These are phyloP conservation scores for Trichomalopsis sarcophagae DNA, from an alignment of 1,140 invertebrate genomes.

Conservation along the genomic window DNA sequence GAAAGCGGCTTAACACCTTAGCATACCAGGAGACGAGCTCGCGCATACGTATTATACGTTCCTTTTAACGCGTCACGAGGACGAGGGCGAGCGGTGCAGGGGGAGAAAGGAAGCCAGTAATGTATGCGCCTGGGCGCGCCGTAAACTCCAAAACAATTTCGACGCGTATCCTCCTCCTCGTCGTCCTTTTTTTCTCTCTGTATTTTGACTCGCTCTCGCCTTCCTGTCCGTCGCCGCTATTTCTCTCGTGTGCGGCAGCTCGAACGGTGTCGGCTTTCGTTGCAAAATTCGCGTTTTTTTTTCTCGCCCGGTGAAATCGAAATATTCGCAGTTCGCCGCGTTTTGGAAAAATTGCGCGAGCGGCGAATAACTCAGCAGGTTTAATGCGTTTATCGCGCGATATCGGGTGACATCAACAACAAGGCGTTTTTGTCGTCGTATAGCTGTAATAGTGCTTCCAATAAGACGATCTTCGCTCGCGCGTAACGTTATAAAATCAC, in stretches of 20 bases:
- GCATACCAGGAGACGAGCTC: conserved; percentile 34
- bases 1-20: conserved; percentile 45
- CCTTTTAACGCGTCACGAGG: conserved; percentile 34
- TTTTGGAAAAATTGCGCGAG: neutral
- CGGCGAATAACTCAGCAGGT: neutral
- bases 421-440: no score
- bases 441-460: no score
- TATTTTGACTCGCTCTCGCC: conserved; percentile 1
- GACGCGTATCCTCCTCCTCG: neutral
- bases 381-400: neutral
- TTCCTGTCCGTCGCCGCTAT: neutral
- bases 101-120: conserved; percentile 46
- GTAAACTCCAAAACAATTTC: conserved; percentile 46
- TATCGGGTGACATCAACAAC: neutral
- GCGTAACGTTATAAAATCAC: no score
- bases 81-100: neutral
- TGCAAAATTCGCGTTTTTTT: conserved; percentile 1
- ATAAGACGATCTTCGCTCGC: no score
- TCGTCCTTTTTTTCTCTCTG: neutral
- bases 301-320: neutral
- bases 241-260: neutral
- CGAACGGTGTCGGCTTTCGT: conserved; percentile 7
- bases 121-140: conserved; percentile 33
- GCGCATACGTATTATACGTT: neutral
- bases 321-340: neutral